Evolutionary conservation across 2,797 vertebrate species (phyloP).

Genomic region (Bucorvus abyssinicus): DNA sequence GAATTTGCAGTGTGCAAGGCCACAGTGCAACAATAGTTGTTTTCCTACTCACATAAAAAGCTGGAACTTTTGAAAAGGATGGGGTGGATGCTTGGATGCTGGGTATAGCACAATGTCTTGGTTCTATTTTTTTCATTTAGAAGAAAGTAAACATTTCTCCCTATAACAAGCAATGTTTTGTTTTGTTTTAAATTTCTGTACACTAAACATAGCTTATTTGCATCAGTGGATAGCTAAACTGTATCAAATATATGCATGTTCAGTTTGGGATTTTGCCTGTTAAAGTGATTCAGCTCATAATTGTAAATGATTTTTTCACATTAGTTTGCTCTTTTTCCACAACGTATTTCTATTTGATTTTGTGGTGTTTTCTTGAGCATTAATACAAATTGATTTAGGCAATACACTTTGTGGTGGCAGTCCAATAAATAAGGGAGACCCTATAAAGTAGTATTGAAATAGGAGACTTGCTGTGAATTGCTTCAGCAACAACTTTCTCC

Average conservation of each 20-base stretch:
- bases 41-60: background rate
- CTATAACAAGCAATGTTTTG: background rate
- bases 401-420: background rate
- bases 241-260: background rate
- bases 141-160: background rate
- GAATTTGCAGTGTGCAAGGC: background rate
- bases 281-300: background rate
- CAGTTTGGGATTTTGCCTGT: background rate
- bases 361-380: background rate
- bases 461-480: background rate
- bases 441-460: background rate
- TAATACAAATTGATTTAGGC: conserved; percentile 8
- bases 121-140: background rate
- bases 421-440: background rate
- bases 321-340: background rate
- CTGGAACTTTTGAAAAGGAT: background rate
- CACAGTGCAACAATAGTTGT: background rate
- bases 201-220: background rate
- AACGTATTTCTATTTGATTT: background rate
- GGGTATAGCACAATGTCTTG: background rate
- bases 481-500: background rate
- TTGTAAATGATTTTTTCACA: background rate
- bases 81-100: background rate
- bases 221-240: background rate
- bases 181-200: background rate